Evolutionary conservation across 2,797 vertebrate genomes (phyloP), one percentile per base, ranked within the genome.

Genomic region (Antennarius maculatus): DNA sequence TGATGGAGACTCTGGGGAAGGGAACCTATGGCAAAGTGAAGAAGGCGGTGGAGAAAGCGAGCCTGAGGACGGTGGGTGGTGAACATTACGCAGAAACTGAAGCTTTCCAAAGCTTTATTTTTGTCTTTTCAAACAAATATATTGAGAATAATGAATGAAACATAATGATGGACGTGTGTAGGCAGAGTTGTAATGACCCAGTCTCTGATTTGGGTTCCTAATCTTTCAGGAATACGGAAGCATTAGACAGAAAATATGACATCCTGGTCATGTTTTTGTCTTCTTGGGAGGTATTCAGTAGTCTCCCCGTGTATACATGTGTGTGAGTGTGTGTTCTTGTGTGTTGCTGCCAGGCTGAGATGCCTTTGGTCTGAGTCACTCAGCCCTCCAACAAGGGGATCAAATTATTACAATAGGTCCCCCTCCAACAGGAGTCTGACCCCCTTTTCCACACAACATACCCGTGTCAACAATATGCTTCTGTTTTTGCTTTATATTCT

Each of bases 11-110:
- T 6, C 84, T 95, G 65, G 94, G 94, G 5, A 93, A 85, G 77
- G 94, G 94, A 43, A 89, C 94, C 0, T 94, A 94, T 59, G 94
- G 94, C 0, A 95, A 94, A 79, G 94, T 95, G 69, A 94, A 93
- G 89, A 93, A 79, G 79, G 94, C 93, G 12, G 79, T 93, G 42
- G 93, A 94, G 80, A 92, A 87, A 69, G 57, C 80, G 0, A 93
- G 82, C 29, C 79, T 87, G 41, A 91, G 73, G 69, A 93, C 90
- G 61, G 93, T 94, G 70, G 92, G 92, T 60, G 45, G 1, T 34
- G 3, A 12, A 42, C 5, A 9, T n/a, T 47, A 39, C 29, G 41
- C 14, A 39, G 18, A 63, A 5, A 29, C 11, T 13, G 1, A 11
- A 18, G 39, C 42, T 14, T 15, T 23, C 29, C 31, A 8, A 7